Evolutionary conservation across 2,797 vertebrate species (phyloP).

Genomic region (Nyctibius grandis): DNA sequence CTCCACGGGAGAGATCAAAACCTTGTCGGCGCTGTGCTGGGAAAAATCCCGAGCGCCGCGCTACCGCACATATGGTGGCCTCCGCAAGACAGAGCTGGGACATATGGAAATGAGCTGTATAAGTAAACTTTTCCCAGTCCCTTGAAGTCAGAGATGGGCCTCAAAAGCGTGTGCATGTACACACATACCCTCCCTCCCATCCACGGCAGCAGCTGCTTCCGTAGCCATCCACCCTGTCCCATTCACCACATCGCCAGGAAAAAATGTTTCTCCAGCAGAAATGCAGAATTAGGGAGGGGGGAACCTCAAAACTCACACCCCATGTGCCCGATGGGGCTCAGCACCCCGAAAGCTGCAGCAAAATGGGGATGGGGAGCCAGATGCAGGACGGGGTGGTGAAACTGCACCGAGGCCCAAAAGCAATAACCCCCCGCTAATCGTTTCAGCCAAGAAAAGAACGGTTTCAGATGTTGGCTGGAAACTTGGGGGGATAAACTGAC

Average conservation of each 20-base stretch:
- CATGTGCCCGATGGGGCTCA: accelerated
- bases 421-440: accelerated
- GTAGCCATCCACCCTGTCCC: neutral
- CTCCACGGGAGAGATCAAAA: neutral
- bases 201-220: neutral
- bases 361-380: neutral
- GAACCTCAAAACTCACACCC: neutral
- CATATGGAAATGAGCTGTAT: neutral
- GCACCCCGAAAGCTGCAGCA: neutral
- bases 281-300: accelerated
- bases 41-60: neutral
- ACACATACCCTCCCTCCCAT: accelerated
- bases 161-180: neutral
- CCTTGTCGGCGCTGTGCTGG: neutral
- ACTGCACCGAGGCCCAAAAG: neutral
- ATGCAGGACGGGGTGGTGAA: accelerated
- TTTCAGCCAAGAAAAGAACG: neutral
- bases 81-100: neutral
- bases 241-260: accelerated
- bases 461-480: neutral
- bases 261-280: neutral
- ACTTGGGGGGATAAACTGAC: neutral
- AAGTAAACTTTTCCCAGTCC: constrained; percentile 9
- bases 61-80: neutral
- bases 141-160: neutral